phyloP scores from a whole-genome alignment of 1,140 invertebrate species.

The Drosophila mayri region DNA sequence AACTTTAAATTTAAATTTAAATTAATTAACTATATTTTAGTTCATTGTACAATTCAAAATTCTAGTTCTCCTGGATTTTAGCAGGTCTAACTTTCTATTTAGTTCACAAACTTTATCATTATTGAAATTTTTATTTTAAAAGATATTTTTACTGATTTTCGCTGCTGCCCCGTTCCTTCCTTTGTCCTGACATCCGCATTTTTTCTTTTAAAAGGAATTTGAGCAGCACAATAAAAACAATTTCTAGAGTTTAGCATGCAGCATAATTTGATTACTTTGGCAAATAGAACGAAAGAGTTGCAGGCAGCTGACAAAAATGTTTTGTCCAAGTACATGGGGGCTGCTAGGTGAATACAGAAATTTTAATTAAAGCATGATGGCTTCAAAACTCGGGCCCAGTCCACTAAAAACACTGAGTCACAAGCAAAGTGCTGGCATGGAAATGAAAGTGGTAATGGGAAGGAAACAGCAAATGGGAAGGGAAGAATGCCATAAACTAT shows the following conservation, averaged over 20 bases:
- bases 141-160: slow-evolving; percentile 3
- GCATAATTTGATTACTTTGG: slow-evolving; percentile 50
- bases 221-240: slow-evolving; percentile 32
- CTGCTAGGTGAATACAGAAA: slow-evolving; percentile 53
- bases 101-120: slow-evolving; percentile 5
- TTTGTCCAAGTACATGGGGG: background rate
- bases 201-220: slow-evolving; percentile 29
- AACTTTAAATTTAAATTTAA: background rate
- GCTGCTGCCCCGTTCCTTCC: background rate
- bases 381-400: slow-evolving; percentile 24
- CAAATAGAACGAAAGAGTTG: slow-evolving; percentile 27
- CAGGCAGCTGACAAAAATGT: slow-evolving; percentile 35
- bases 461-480: background rate
- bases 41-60: too few relatives aligned
- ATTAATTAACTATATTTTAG: background rate
- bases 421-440: slow-evolving; percentile 28
- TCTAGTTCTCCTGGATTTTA: background rate
- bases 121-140: slow-evolving; percentile 25
- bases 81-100: background rate
- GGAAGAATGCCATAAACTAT: slow-evolving; percentile 24
- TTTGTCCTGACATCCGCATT: background rate
- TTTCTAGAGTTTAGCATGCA: slow-evolving; percentile 28
- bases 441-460: background rate
- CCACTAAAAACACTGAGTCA: slow-evolving; percentile 3
- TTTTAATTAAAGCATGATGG: slow-evolving; percentile 70